Base-by-base conservation (phyloP, 2,113 vertebrate genomes). In the Pipa parva region DNA sequence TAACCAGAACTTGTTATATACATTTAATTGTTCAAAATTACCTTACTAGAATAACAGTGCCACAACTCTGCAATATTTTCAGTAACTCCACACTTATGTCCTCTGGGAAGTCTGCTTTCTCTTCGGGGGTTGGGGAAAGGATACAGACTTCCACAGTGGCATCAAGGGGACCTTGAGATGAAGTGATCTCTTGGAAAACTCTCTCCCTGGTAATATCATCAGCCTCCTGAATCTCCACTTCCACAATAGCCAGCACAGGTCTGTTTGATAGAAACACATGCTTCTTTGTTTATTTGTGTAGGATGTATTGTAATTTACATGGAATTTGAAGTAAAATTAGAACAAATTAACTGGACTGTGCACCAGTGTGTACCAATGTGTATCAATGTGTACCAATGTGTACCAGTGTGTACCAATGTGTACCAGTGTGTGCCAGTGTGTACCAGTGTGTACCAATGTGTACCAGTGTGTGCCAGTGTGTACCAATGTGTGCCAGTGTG, bases 221-320 rank as follows among this genome's bases (percentile, higher is more conserved):
- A 13, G 91, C 85, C 71, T 91, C 87, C 72, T 89, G 86, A 26
- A 90, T 80, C 63, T 91, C 87, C 58, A 91, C 85, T 77, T 91
- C 89, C 65, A 91, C 83, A 42, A 91, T 74, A 71, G 89, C 89
- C 73, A 91, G 73, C 72, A 91, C 87, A 13, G 89, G 89, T 74
- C 89, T 91, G 73, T 0, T 2, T 0, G 0, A 25, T 10, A 65
- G 57, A 63, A 21, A 59, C 0, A 2, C 13, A 55, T 52, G 29
- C 31, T 27, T 63, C 33, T 0, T 13, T 39, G 1, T 4, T 7
- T 36, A 36, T 36, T 12, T 36, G 15, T 36, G 10, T 36, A 2
- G 13, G 7, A 36, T 36, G 31, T 3, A 8, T 7, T 2, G 2
- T 7, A 3, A 8, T 36, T 2, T 2, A 36, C 7, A 36, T 36